A percentile compares a stretch with the other conserved stretches of the same genome.
These are phyloP conservation scores for Argyra leucocephala DNA, from an alignment of 2,888 invertebrate genomes.

Conservation along the genomic window DNA sequence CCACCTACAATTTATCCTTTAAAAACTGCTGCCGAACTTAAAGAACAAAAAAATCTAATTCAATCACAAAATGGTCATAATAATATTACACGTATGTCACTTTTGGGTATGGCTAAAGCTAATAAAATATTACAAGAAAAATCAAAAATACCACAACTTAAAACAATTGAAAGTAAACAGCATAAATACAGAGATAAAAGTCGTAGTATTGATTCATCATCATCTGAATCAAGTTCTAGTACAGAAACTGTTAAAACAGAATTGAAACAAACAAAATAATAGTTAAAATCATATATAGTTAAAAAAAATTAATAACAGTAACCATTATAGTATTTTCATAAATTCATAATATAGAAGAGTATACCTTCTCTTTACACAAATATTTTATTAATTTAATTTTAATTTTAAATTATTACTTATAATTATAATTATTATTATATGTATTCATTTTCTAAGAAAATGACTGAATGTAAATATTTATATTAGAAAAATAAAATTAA, in stretches of 20 bases:
- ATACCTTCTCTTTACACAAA: too few species aligned
- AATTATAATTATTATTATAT: neutral
- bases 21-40: constrained; percentile 25
- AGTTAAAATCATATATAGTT: constrained; percentile 11
- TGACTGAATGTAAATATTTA: neutral
- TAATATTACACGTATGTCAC: neutral
- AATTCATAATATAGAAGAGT: too few species aligned
- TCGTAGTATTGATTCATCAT: constrained; percentile 27
- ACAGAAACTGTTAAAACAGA: constrained; percentile 42
- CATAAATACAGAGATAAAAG: constrained; percentile 23
- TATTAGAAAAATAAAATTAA: too few species aligned
- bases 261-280: constrained; percentile 30
- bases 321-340: neutral
- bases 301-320: neutral
- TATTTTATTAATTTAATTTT: too few species aligned
- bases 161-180: constrained; percentile 15
- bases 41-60: constrained; percentile 31
- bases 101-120: neutral
- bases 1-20: constrained; percentile 19
- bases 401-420: too few species aligned
- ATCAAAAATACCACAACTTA: constrained; percentile 9
- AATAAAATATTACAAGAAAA: neutral
- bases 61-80: constrained; percentile 16
- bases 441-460: neutral
- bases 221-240: constrained; percentile 30